phyloP scores from a whole-genome alignment of 2,888 invertebrate genomes.

The Eupelmus urozonus region DNA sequence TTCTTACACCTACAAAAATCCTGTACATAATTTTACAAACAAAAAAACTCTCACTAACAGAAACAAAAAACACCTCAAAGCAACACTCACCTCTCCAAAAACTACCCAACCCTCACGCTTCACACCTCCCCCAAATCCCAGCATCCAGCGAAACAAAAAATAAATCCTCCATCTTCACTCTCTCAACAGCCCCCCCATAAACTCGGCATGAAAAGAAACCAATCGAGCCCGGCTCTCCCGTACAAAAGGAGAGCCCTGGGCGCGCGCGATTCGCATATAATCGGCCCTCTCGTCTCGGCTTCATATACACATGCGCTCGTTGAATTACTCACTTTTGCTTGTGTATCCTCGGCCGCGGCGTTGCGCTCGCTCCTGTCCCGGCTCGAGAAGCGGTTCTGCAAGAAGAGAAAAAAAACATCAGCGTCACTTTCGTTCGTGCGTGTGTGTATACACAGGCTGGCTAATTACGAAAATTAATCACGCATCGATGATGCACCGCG shows the following conservation, averaged over 20 bases:
- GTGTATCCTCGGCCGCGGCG: slow-evolving; percentile 63
- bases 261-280: slow-evolving; percentile 30
- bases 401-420: slow-evolving; percentile 43
- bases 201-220: slow-evolving; percentile 45
- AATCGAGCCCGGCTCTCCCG: slow-evolving; percentile 7
- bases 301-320: neutral
- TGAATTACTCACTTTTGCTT: slow-evolving; percentile 68
- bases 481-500: slow-evolving; percentile 27
- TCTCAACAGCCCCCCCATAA: no score
- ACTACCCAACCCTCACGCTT: no score
- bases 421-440: slow-evolving; percentile 4
- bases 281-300: neutral
- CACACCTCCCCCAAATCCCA: no score
- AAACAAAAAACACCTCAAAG: no score
- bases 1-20: no score
- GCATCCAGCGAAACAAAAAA: no score
- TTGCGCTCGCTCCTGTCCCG: slow-evolving; percentile 61
- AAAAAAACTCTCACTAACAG: no score
- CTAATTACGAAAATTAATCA: slow-evolving; percentile 29
- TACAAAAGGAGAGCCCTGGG: no score
- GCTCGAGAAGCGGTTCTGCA: slow-evolving; percentile 68
- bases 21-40: no score
- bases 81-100: no score
- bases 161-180: no score
- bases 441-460: neutral